Evolutionary conservation across 2,888 invertebrate genomes (phyloP).

Genomic region (Pristionchus arcanus): DNA sequence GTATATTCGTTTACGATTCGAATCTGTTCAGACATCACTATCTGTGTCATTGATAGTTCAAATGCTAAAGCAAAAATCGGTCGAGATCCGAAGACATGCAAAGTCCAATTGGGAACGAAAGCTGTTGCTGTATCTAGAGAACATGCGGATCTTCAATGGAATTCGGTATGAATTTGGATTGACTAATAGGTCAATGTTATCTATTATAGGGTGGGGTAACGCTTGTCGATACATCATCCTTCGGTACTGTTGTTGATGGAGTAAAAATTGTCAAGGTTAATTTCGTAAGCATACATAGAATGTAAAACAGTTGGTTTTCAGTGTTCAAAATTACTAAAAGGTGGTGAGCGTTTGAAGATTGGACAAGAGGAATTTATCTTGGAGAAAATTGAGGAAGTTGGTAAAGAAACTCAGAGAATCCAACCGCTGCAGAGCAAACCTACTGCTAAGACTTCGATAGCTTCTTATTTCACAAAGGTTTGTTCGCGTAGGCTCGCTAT

Average conservation of each 20-base stretch:
- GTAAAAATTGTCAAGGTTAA: slow-evolving; percentile 37
- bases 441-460: background rate
- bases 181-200: background rate
- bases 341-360: slow-evolving; percentile 50
- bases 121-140: slow-evolving; percentile 61
- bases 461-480: slow-evolving; percentile 34
- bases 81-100: slow-evolving; percentile 60
- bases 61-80: slow-evolving; percentile 57
- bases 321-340: background rate
- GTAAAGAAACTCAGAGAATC: background rate
- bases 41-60: slow-evolving; percentile 7
- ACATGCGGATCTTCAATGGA: slow-evolving; percentile 61
- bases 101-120: slow-evolving; percentile 58
- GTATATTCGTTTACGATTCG: background rate
- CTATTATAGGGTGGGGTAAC: slow-evolving; percentile 16
- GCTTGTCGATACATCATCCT: slow-evolving; percentile 43
- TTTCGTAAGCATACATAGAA: background rate
- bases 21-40: background rate
- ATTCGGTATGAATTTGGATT: background rate
- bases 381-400: background rate
- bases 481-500: too few relatives aligned
- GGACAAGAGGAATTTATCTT: slow-evolving; percentile 20
- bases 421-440: background rate
- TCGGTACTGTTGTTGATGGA: slow-evolving; percentile 50
- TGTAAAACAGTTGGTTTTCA: background rate